phyloP scores from a whole-genome alignment of 2,888 invertebrate species.

The Chrysina gloriosa region DNA sequence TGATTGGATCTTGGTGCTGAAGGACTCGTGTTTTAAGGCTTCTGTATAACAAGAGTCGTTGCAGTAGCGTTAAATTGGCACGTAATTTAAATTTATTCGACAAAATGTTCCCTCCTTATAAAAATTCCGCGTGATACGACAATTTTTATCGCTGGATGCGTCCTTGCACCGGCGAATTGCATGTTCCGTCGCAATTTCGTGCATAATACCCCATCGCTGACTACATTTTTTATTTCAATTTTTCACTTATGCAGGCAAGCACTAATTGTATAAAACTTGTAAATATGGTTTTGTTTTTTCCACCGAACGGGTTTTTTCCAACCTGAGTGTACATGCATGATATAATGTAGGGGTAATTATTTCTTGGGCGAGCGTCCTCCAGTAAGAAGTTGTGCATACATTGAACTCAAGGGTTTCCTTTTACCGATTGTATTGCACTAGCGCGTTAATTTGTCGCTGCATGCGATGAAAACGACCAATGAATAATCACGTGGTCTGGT shows the following conservation, averaged over 20 bases:
- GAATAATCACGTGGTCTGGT: neutral
- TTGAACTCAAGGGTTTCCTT: neutral
- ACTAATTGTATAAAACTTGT: conserved; percentile 21
- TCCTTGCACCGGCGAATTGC: neutral
- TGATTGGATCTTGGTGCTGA: neutral
- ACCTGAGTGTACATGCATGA: neutral
- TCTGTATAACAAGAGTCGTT: neutral
- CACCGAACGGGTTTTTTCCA: neutral
- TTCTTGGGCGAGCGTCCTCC: no score
- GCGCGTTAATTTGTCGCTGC: neutral
- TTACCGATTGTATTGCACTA: neutral
- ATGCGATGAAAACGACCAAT: neutral
- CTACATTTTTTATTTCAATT: neutral
- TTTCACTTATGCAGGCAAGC: neutral
- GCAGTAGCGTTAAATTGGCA: conserved; percentile 12
- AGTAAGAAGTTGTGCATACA: neutral
- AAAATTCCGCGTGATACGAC: neutral
- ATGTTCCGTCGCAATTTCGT: conserved; percentile 1
- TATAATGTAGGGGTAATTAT: conserved; percentile 3
- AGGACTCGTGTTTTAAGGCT: conserved; percentile 1
- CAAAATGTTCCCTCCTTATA: neutral
- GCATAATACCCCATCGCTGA: neutral
- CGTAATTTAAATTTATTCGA: conserved; percentile 11
- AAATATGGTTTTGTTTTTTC: conserved; percentile 14
- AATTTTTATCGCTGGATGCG: neutral